Evolutionary conservation across 2,113 vertebrate genomes (phyloP), one percentile per base, ranked within the genome.

Genomic region (Saccopteryx leptura): DNA sequence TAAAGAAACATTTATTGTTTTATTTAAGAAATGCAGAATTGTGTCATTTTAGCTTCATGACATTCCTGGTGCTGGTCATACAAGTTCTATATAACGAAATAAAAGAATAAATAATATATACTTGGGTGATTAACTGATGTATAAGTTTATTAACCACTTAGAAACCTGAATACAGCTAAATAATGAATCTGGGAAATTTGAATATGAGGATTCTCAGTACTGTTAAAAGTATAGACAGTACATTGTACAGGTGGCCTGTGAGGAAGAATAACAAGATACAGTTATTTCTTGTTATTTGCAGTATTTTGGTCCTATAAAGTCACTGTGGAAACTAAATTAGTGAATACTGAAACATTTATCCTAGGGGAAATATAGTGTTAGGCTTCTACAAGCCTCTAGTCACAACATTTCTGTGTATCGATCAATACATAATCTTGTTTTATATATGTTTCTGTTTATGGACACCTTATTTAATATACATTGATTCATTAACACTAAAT

Each of bases 51-150:
- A 72, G 65, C 18, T 80, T 93, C 4, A 66, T n/a, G 46, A 87
- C 0, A 19, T 63, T 85, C 46, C 28, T 82, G 17, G 4, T 93
- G 26, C 52, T 88, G 19, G 13, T 84, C 8, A 24, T 91, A 93
- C 11, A 75, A 80, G 63, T 71, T 95, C 58, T 83, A 91, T 24
- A 26, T 17, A 88, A 7, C n/a, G 46, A 0, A 71, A 90, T 58
- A 63, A 94, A 78, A 48, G 19, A 86, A 71, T 89, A 88, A 78
- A 63, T 84, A 95, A 83, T 15, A 71, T n/a, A 54, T 63, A 90
- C 24, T 28, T 91, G 72, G 39, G 17, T 28, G 7, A 23, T 66
- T 89, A 71, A 72, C 23, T 83, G 82, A 82, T 14, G 1, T 23
- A 23, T 75, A 95, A 74, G 17, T 76, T 91, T 19, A 90, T 14